Base-by-base conservation (phyloP, 2,888 invertebrate species). In the Iphiclides podalirius region DNA sequence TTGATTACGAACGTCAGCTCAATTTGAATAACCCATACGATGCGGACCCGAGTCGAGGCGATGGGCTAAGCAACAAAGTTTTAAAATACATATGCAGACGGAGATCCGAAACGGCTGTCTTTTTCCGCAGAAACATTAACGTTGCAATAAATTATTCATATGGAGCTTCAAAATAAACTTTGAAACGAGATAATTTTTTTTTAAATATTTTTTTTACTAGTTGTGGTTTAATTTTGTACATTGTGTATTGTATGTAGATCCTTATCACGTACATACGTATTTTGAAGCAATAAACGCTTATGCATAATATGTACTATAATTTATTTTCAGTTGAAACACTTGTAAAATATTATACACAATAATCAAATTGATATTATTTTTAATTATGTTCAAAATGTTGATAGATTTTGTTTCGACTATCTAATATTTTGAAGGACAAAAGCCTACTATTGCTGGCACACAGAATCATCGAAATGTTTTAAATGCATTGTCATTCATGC, bases 1-100 rank as follows among this genome's bases (percentile, higher is more conserved):
- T 79, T 74, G 74, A 72, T 75, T 72, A 69, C 69, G 72, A 70
- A 67, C 69, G 62, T 64, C 66, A 59, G 43, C 60, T 64, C 66
- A 62, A 66, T 41, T 47, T 40, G 33, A 47, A 47, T 41, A 36
- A 17, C 28, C 36, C n/a, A 40, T 38, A 13, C 17, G 61, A 65
- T 64, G 64, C 53, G 54, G 52, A 54, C 57, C 52, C 56, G 55
- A 64, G 61, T 66, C 63, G 52, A 58, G 54, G 26, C 26, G 57
- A 53, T 54, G 63, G 59, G 28, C 26, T 13, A n/a, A 47, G 23
- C 23, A 8, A 36, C 36, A 28, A 40, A 36, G 1, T 36, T 26
- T 28, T 11, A 31, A 36, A 47, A 41, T 17, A n/a, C n/a, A n/a
- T n/a, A 16, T 36, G 41, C 47, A 47, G 28, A 36, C 16, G 41